Evolutionary conservation across 2,888 invertebrate species (phyloP), one percentile per base, ranked within the genome.

Genomic region (Trilocha varians): DNA sequence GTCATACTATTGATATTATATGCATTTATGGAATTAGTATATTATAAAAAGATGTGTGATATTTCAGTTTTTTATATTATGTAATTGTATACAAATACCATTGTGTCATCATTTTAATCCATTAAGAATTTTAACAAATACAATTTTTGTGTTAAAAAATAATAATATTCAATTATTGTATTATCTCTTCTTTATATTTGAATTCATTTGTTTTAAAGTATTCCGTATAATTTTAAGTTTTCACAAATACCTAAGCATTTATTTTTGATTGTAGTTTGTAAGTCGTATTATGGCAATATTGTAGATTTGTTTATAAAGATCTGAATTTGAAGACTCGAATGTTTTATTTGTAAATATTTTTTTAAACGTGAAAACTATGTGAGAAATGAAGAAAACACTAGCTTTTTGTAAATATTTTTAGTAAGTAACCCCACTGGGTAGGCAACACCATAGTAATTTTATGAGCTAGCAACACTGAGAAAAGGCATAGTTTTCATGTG

Each of bases 291-390:
- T 34, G 18, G 42, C 9, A 36, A 34, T 34, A 39, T 38, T 40
- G 39, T 38, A 40, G 43, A 38, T 41, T 50, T 41, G 32, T 33
- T 39, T 46, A 11, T 39, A 42, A 47, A 40, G 53, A 53, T 53
- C 53, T 53, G 53, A 46, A 53, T 53, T 51, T 53, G 53, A 46
- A 53, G 47, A 6, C 53, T 53, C 47, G 46, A 40, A 41, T 44
- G 34, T 41, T 42, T 45, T 42, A 41, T 49, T 43, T 53, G 53
- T 53, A 53, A 48, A 53, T 52, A 53, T n/a, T n/a, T n/a, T n/a
- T n/a, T n/a, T n/a, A n/a, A n/a, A n/a, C n/a, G n/a, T n/a, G n/a
- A n/a, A n/a, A n/a, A n/a, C n/a, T n/a, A n/a, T n/a, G n/a, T n/a
- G n/a, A n/a, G n/a, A n/a, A n/a, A n/a, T n/a, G n/a, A n/a, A n/a